Conservation (phyloP, 2,797 vertebrate species). For the Pangasius macronema region DNA sequence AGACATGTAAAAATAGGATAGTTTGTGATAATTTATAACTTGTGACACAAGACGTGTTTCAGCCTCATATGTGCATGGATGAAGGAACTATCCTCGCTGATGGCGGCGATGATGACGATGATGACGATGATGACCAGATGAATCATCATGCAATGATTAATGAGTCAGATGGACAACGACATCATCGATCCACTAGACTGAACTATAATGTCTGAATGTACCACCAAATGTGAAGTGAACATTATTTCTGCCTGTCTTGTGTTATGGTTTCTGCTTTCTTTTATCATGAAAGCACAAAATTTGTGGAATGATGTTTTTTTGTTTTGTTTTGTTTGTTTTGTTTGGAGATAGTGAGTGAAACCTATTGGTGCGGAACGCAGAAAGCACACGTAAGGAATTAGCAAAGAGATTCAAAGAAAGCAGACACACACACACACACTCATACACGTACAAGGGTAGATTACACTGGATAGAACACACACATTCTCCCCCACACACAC, state of each 20-base stretch:
- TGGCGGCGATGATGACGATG: not conserved
- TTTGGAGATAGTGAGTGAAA: not conserved
- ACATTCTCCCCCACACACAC: too few relatives aligned
- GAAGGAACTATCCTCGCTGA: slow-evolving; percentile 15
- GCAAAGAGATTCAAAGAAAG: slow-evolving; percentile 32
- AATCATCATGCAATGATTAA: not conserved
- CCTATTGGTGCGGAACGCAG: slow-evolving; percentile 22
- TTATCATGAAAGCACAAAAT: slow-evolving; percentile 69
- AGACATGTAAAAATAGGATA: slow-evolving; percentile 42
- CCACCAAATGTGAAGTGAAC: slow-evolving; percentile 77
- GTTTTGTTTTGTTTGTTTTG: slow-evolving; percentile 1
- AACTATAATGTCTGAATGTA: slow-evolving; percentile 71
- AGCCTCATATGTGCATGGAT: slow-evolving; percentile 19
- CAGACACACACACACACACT: slow-evolving; percentile 14
- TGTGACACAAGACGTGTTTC: slow-evolving; percentile 26
- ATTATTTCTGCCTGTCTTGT: slow-evolving; percentile 50
- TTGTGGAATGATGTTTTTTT: slow-evolving; percentile 44
- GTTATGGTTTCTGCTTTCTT: slow-evolving; percentile 40
- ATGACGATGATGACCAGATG: not conserved
- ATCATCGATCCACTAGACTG: slow-evolving; percentile 32
- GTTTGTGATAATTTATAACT: slow-evolving; percentile 51
- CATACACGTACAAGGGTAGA: slow-evolving; percentile 24
- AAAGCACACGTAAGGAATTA: slow-evolving; percentile 39
- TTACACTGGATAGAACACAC: slow-evolving; percentile 33
- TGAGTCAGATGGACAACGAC: not conserved